Evolutionary conservation across 2,113 vertebrate species (phyloP).

Genomic region (Gymnorhina tibicen): DNA sequence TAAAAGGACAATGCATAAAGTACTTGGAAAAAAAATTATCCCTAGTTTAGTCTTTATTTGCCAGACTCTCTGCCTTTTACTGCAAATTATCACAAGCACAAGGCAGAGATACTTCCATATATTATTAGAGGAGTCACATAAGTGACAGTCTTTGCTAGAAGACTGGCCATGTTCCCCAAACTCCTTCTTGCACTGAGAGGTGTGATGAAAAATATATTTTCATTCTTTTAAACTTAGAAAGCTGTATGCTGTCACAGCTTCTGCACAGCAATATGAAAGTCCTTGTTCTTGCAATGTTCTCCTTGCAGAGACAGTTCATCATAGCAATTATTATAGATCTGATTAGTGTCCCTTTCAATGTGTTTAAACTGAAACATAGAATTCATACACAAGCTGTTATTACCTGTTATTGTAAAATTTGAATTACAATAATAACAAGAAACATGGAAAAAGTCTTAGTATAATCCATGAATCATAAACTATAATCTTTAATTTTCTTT

Average conservation of each 20-base stretch:
- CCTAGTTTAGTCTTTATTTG: neutral
- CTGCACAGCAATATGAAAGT: neutral
- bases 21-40: neutral
- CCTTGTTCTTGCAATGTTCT: neutral
- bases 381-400: neutral
- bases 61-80: neutral
- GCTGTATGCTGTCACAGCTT: neutral
- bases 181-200: neutral
- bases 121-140: neutral
- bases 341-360: neutral
- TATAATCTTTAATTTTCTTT: neutral
- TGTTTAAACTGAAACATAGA: neutral
- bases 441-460: neutral
- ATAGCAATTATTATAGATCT: neutral
- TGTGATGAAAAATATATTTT: neutral
- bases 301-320: neutral
- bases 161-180: neutral
- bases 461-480: neutral
- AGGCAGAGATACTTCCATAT: neutral
- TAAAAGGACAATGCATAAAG: neutral
- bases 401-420: neutral
- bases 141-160: neutral
- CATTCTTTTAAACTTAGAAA: neutral
- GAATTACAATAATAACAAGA: neutral
- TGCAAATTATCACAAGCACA: neutral